Percentiles rank a stretch among this genome's conserved stretches.
phyloP scores from a whole-genome alignment of 1,140 invertebrate species.

The Oryzaephilus surinamensis region DNA sequence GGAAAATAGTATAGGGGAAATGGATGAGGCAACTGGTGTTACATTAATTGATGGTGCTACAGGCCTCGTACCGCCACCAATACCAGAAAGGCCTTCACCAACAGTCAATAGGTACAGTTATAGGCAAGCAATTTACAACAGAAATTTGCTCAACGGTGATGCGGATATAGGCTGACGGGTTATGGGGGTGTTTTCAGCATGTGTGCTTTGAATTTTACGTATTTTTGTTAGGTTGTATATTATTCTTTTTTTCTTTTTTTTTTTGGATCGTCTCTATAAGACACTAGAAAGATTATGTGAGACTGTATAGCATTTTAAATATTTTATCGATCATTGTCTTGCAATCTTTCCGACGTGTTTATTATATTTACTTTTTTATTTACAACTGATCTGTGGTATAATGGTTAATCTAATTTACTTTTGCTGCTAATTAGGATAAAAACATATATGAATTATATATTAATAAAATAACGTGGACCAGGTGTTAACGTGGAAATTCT shows the following conservation, averaged over 20 bases:
- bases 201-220: conserved; percentile 47
- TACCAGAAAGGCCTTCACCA: conserved; percentile 39
- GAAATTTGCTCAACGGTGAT: conserved; percentile 46
- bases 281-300: background rate
- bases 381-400: too few relatives aligned
- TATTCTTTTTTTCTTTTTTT: conserved; percentile 6
- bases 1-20: conserved; percentile 67
- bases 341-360: background rate
- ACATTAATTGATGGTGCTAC: conserved; percentile 31
- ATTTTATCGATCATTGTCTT: background rate
- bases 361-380: too few relatives aligned
- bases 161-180: conserved; percentile 65
- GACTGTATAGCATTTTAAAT: background rate
- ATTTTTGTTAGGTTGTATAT: conserved; percentile 4
- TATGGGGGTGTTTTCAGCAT: conserved; percentile 67
- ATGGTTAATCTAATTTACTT: too few relatives aligned
- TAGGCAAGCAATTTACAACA: conserved; percentile 57
- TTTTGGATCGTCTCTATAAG: background rate
- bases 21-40: conserved; percentile 50
- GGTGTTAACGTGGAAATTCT: too few relatives aligned
- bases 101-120: conserved; percentile 76
- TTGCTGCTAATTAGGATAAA: too few relatives aligned
- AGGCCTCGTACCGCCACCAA: conserved; percentile 37
- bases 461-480: too few relatives aligned
- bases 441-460: too few relatives aligned